phyloP scores from a whole-genome alignment of 2,797 vertebrate genomes.

The Agapornis canus region DNA sequence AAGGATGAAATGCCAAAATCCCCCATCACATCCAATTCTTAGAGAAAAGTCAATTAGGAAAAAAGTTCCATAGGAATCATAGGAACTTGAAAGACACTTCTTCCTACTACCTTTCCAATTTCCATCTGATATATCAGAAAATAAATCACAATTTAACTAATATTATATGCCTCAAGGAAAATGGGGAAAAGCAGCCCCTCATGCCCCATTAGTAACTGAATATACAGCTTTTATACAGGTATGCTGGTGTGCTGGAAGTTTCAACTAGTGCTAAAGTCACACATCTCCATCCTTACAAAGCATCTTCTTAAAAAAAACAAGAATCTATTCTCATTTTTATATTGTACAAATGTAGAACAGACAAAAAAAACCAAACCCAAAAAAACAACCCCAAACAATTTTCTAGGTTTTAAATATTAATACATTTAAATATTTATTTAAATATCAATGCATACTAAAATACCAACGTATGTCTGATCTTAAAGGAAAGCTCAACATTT shows the following conservation, averaged over 20 bases:
- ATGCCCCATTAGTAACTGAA: neutral
- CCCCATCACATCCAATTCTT: neutral
- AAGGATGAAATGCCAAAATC: constrained; percentile 7
- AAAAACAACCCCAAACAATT: neutral
- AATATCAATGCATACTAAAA: neutral
- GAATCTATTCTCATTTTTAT: neutral
- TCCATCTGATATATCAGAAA: neutral
- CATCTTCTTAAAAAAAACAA: neutral
- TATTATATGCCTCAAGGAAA: neutral
- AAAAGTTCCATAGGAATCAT: neutral
- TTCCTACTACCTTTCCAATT: neutral
- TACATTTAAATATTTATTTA: neutral
- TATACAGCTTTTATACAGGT: neutral
- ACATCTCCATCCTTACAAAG: neutral
- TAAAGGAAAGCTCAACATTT: constrained; percentile 53
- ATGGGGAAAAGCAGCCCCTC: neutral
- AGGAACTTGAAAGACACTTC: neutral
- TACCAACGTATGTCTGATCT: constrained; percentile 9
- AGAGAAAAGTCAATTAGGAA: neutral
- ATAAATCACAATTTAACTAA: neutral
- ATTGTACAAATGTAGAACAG: neutral
- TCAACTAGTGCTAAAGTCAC: neutral
- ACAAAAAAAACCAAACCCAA: neutral
- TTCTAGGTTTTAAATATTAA: constrained; percentile 1
- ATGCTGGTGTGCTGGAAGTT: neutral